Evolutionary conservation across 1,140 invertebrate species (phyloP).

Genomic region (Panulirus ornatus): DNA sequence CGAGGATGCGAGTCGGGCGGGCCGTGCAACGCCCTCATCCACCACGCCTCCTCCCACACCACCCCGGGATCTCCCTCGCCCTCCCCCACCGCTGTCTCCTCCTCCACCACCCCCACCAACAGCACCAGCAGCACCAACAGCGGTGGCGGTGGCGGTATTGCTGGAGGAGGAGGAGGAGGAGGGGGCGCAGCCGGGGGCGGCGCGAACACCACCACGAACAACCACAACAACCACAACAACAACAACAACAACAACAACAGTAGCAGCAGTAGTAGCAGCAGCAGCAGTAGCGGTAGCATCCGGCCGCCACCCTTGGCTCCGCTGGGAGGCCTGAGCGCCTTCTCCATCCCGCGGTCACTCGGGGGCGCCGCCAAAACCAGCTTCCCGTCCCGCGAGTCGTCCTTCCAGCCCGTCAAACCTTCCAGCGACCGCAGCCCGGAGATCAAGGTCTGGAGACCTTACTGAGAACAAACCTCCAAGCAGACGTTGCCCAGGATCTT

Average conservation of each 20-base stretch:
- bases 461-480: conserved; percentile 39
- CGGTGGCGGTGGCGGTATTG: no score
- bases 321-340: conserved; percentile 62
- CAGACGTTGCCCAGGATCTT: not conserved
- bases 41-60: conserved; percentile 49
- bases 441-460: conserved; percentile 63
- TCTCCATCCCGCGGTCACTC: conserved; percentile 60
- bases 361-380: conserved; percentile 28
- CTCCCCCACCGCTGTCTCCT: conserved; percentile 37
- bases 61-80: conserved; percentile 38
- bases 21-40: conserved; percentile 40
- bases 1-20: conserved; percentile 61
- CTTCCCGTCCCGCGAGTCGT: conserved; percentile 61
- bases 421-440: conserved; percentile 61
- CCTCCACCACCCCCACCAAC: conserved; percentile 61
- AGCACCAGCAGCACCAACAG: conserved; percentile 46
- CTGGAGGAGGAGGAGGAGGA: not conserved
- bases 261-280: not conserved
- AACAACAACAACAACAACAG: not conserved
- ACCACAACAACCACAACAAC: not conserved
- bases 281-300: not conserved
- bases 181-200: not conserved
- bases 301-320: conserved; percentile 60
- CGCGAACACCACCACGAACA: no score
- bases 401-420: conserved; percentile 67